Conservation (phyloP, 2,113 vertebrate genomes). For the Phalacrocorax carbo region DNA sequence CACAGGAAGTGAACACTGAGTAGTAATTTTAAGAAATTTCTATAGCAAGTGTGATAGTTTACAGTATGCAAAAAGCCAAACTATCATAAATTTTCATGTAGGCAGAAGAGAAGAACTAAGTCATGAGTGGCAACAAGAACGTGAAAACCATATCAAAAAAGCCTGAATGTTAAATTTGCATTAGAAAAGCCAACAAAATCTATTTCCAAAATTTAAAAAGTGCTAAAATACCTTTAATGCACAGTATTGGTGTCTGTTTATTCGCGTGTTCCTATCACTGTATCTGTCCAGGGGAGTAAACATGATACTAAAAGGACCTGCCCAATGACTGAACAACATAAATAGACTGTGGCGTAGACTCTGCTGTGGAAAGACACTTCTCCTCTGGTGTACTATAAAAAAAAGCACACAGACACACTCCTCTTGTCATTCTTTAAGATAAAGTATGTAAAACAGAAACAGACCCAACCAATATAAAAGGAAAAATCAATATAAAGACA, state of each 20-base stretch:
- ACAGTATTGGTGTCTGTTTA: constrained; percentile 98
- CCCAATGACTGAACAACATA: constrained; percentile 99
- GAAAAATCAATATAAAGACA: neutral
- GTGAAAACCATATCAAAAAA: neutral
- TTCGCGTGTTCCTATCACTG: constrained; percentile 97
- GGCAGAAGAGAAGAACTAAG: neutral
- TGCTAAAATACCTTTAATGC: constrained; percentile 89
- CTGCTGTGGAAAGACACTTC: constrained; percentile 97
- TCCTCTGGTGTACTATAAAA: constrained; percentile 92
- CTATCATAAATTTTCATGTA: neutral
- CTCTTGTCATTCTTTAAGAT: neutral
- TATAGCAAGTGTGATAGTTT: neutral
- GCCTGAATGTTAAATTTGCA: neutral
- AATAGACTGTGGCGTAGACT: constrained; percentile 97
- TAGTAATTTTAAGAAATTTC: neutral
- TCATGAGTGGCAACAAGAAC: neutral
- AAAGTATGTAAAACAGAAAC: neutral
- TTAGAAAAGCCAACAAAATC: neutral
- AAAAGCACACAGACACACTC: neutral
- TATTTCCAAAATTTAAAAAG: neutral
- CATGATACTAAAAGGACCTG: constrained; percentile 99
- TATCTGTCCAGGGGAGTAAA: constrained; percentile 98
- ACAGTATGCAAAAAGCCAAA: neutral
- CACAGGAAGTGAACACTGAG: neutral
- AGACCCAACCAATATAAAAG: neutral